Conservation (phyloP, 2,888 invertebrate species). For the Coleophora flavipennella region DNA sequence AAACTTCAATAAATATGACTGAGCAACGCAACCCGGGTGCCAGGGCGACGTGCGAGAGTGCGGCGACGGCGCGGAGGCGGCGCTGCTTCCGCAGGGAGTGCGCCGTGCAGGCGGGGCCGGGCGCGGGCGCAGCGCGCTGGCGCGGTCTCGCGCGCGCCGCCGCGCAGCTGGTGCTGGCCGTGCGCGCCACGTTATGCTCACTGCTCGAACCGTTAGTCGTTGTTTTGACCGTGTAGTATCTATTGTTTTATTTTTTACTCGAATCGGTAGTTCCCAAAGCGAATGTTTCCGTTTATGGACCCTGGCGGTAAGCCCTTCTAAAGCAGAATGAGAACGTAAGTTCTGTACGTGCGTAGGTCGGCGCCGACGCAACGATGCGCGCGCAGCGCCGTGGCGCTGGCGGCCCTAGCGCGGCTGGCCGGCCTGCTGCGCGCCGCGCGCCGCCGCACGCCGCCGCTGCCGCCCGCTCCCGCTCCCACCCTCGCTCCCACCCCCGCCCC, state of each 20-base stretch:
- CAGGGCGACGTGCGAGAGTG: background rate
- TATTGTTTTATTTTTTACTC: no score
- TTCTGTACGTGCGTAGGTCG: slow-evolving; percentile 1
- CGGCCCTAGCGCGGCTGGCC: slow-evolving; percentile 12
- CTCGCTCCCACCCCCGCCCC: no score
- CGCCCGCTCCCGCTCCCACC: no score
- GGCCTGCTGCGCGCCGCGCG: slow-evolving; percentile 13
- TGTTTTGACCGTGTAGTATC: no score
- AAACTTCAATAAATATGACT: no score
- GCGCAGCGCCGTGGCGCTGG: slow-evolving; percentile 6
- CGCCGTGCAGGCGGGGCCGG: background rate
- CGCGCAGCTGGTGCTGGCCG: background rate
- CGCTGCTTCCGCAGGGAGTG: slow-evolving; percentile 2
- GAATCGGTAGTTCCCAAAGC: no score
- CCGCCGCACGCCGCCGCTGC: slow-evolving; percentile 3
- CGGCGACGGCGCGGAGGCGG: slow-evolving; percentile 1
- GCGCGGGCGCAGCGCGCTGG: slow-evolving; percentile 1
- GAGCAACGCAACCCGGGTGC: no score
- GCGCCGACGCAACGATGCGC: slow-evolving; percentile 2
- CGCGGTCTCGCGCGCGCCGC: slow-evolving; percentile 5
- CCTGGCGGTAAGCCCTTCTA: no score
- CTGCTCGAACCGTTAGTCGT: background rate
- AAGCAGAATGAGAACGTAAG: background rate
- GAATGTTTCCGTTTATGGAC: no score
- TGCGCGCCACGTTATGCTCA: background rate